phyloP scores from a whole-genome alignment of 2,797 vertebrate genomes.

The Thamnophis elegans region DNA sequence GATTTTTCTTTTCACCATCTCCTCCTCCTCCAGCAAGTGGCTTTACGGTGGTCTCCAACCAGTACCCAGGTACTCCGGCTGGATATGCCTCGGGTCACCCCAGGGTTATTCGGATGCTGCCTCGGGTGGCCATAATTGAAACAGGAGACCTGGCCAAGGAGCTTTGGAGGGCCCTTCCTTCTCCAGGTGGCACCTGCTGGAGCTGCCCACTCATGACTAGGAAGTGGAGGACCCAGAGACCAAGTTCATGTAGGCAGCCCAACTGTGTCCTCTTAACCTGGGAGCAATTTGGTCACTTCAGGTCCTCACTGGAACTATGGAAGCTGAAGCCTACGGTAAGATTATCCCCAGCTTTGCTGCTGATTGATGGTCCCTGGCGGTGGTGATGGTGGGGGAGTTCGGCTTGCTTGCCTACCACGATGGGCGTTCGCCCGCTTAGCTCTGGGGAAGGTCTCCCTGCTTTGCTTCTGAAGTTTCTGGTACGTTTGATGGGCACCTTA shows the following conservation, averaged over 20 bases:
- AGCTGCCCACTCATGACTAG: conserved; percentile 73
- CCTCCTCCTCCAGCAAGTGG: neutral
- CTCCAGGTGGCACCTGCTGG: conserved; percentile 67
- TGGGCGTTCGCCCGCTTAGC: fast-evolving
- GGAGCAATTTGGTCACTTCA: conserved; percentile 49
- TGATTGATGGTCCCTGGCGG: neutral
- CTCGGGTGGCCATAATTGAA: conserved; percentile 37
- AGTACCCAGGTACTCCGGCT: conserved; percentile 21
- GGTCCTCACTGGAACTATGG: conserved; percentile 64
- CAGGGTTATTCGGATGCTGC: neutral
- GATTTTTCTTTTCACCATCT: neutral
- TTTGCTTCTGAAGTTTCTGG: conserved; percentile 9
- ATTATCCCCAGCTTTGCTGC: conserved; percentile 32
- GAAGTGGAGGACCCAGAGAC: conserved; percentile 71
- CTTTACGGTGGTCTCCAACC: neutral
- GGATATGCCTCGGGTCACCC: neutral
- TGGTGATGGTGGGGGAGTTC: neutral
- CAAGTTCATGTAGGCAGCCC: conserved; percentile 74
- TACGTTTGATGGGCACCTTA: neutral
- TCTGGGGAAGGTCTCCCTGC: neutral
- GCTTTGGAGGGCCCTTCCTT: conserved; percentile 45
- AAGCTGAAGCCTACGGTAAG: conserved; percentile 53
- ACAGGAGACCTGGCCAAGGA: conserved; percentile 51
- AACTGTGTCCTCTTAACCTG: conserved; percentile 57
- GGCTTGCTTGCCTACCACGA: neutral